Conservation (phyloP, 2,888 invertebrate genomes). For the Sminthurinus aureus region DNA sequence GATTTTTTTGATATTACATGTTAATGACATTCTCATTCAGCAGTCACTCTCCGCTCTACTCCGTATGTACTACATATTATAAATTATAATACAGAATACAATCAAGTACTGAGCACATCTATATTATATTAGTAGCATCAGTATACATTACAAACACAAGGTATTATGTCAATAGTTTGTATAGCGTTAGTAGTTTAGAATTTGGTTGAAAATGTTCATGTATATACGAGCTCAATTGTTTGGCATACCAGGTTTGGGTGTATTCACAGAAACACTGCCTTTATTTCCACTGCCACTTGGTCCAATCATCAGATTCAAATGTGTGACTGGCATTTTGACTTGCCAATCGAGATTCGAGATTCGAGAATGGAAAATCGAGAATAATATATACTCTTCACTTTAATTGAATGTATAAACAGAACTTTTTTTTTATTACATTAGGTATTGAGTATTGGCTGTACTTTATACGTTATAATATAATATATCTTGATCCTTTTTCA, state of each 20-base stretch:
- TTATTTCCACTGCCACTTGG: conserved; percentile 36
- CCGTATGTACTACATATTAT: too few relatives aligned
- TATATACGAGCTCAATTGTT: conserved; percentile 18
- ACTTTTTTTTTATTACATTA: too few relatives aligned
- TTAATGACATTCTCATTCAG: too few relatives aligned
- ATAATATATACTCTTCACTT: background rate
- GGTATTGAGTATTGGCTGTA: too few relatives aligned
- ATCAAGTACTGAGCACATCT: too few relatives aligned
- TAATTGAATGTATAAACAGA: background rate
- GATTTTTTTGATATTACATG: too few relatives aligned
- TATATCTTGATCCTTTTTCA: too few relatives aligned
- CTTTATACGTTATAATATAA: too few relatives aligned
- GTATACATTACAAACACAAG: background rate
- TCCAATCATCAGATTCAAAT: conserved; percentile 40
- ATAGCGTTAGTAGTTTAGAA: background rate
- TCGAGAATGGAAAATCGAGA: too few relatives aligned
- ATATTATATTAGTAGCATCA: too few relatives aligned
- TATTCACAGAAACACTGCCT: conserved; percentile 32
- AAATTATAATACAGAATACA: too few relatives aligned
- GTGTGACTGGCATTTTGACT: conserved; percentile 42
- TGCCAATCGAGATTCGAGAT: background rate
- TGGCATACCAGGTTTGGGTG: conserved; percentile 43
- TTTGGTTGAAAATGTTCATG: background rate
- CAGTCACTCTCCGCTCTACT: too few relatives aligned
- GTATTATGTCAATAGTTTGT: background rate